Conservation (phyloP, 1,140 invertebrate species). For the roundworm (Caenorhabditis elegans) region WBcel235 BX284602.5:9827001-9827500, state of each 20-base stretch:
- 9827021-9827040: neutral
- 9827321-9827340: too few species aligned
- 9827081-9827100: conserved; percentile 15
- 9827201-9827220: conserved; percentile 62
- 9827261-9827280: conserved; percentile 66
- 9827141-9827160: neutral
- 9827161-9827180: conserved; percentile 12
- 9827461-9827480: too few species aligned
- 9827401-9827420: too few species aligned
- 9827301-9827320: too few species aligned
- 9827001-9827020: neutral
- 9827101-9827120: conserved; percentile 26
- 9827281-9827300: conserved; percentile 59
- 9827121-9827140: neutral
- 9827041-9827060: neutral
- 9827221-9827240: conserved; percentile 64
- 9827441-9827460: too few species aligned
- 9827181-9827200: conserved; percentile 53
- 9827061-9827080: neutral
- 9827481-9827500: too few species aligned
- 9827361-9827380: too few species aligned
- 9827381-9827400: neutral
- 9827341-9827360: too few species aligned
- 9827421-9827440: too few species aligned
- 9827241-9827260: conserved; percentile 64